Conservation (phyloP, 2,797 vertebrate genomes). For the Esox masquinongy region DNA sequence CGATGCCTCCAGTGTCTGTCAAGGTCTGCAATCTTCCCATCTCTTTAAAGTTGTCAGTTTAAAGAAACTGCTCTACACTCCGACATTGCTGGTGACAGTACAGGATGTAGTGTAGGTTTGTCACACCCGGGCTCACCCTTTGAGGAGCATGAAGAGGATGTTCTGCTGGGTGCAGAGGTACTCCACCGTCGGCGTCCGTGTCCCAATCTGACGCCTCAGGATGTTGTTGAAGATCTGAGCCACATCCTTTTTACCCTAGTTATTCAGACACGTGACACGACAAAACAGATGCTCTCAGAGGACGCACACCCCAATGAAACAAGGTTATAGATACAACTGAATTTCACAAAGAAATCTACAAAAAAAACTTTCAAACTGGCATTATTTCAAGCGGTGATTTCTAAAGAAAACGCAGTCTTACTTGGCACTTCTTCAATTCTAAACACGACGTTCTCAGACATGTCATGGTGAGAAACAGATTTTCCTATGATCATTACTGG, state of each 20-base stretch:
- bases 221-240: slow-evolving; percentile 99
- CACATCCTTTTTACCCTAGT: slow-evolving; percentile 95
- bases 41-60: no score
- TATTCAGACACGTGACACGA: slow-evolving; percentile 1
- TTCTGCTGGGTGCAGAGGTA: slow-evolving; percentile 98
- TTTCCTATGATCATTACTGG: neutral
- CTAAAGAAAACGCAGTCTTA: neutral
- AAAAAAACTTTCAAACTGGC: no score
- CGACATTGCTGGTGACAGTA: neutral
- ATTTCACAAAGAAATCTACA: neutral
- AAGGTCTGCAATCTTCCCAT: neutral
- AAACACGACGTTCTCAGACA: neutral
- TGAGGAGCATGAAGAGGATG: slow-evolving; percentile 97
- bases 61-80: neutral
- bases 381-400: neutral
- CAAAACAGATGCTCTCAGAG: no score
- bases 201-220: slow-evolving; percentile 95
- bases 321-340: slow-evolving; percentile 19
- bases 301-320: neutral
- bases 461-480: slow-evolving; percentile 2
- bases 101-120: neutral
- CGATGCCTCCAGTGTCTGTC: neutral
- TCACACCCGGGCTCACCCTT: slow-evolving; percentile 81
- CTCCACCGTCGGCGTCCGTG: slow-evolving; percentile 95
- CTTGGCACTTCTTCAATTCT: neutral